phyloP scores from a whole-genome alignment of 2,113 vertebrate genomes.

The Galemys pyrenaicus region DNA sequence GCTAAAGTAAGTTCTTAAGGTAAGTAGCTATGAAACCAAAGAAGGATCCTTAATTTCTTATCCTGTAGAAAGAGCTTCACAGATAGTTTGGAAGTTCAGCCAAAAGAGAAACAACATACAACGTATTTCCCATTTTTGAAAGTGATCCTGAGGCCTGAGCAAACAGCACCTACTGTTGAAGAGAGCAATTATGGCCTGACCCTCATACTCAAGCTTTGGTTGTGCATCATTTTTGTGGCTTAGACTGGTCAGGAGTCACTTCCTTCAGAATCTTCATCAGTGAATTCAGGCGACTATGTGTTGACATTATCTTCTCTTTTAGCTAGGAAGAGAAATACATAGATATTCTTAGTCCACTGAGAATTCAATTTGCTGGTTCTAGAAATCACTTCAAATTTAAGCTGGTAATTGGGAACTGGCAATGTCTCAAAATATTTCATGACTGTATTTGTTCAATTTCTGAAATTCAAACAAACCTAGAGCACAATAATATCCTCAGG shows the following conservation, averaged over 20 bases:
- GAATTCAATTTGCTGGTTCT: neutral
- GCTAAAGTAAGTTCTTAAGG: constrained; percentile 29
- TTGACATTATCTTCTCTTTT: constrained; percentile 80
- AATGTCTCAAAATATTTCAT: constrained; percentile 1
- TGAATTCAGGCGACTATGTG: constrained; percentile 10
- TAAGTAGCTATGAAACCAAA: constrained; percentile 23
- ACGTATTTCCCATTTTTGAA: neutral
- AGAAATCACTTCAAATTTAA: constrained; percentile 44
- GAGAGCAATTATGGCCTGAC: neutral
- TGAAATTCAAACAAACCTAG: constrained; percentile 8
- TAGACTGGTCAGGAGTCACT: neutral
- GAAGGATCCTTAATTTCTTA: neutral
- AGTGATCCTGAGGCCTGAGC: neutral
- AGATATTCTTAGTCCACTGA: neutral
- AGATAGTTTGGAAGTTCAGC: neutral
- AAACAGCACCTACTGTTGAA: neutral
- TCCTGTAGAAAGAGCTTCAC: constrained; percentile 22
- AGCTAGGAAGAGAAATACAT: constrained; percentile 75
- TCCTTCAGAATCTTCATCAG: constrained; percentile 70
- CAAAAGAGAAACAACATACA: neutral
- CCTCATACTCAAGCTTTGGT: neutral
- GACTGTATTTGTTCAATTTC: constrained; percentile 18
- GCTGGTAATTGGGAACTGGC: neutral
- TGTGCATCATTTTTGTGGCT: constrained; percentile 53
- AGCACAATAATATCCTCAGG: neutral